Evolutionary conservation across 2,797 vertebrate species (phyloP).

Genomic region (Emys orbicularis): DNA sequence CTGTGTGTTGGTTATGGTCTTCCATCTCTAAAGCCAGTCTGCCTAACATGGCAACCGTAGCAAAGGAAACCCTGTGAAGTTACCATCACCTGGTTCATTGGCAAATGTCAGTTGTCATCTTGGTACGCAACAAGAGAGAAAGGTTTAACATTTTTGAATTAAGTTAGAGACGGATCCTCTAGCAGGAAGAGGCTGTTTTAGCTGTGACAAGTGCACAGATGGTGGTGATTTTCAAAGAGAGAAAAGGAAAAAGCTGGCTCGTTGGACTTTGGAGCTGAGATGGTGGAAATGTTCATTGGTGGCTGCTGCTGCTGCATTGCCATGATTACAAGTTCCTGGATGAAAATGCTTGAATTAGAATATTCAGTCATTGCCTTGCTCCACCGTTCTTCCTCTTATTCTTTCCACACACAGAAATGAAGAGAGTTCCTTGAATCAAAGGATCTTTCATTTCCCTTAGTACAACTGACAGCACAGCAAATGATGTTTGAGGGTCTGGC

Average conservation of each 20-base stretch:
- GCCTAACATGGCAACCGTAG: background rate
- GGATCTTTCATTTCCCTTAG: background rate
- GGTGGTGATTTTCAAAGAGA: background rate
- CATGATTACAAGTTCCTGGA: background rate
- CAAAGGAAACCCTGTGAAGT: background rate
- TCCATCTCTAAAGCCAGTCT: background rate
- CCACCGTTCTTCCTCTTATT: background rate
- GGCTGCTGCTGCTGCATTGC: background rate
- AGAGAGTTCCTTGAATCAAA: background rate
- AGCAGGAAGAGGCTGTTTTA: background rate
- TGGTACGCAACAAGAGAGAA: background rate
- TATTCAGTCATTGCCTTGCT: background rate
- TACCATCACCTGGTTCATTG: background rate
- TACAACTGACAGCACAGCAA: background rate
- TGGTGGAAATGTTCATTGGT: background rate
- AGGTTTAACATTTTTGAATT: background rate
- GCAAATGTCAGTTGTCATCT: background rate
- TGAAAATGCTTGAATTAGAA: background rate
- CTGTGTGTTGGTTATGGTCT: too few species aligned
- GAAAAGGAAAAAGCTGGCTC: background rate
- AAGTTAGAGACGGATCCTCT: background rate
- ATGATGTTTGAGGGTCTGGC: background rate
- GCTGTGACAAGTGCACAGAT: background rate
- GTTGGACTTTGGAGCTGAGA: background rate
- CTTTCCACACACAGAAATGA: background rate